Conservation (phyloP, 2,797 vertebrate genomes). For the Molossus alvarezi region DNA sequence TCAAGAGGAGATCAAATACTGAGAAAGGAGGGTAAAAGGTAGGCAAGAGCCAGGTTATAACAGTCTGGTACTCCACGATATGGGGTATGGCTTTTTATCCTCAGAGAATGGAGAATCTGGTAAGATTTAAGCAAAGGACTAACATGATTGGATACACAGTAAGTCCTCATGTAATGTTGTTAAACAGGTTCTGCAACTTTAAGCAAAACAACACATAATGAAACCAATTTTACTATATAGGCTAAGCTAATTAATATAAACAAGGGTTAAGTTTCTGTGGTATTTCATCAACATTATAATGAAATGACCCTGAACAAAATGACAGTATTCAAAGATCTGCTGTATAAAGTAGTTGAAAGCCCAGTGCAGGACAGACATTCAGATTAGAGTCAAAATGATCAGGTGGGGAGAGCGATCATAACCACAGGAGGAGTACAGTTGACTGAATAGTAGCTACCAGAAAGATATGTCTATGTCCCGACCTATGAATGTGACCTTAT, state of each 20-base stretch:
- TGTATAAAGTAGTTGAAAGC: neutral
- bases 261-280: neutral
- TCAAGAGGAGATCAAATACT: neutral
- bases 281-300: neutral
- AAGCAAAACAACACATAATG: neutral
- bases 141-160: neutral
- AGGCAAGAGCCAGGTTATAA: neutral
- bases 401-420: rapidly evolving
- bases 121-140: neutral
- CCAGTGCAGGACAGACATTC: rapidly evolving
- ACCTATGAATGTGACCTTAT: neutral
- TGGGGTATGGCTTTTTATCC: neutral
- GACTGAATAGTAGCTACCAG: neutral
- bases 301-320: neutral
- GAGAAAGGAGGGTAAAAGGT: neutral
- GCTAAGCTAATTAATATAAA: neutral
- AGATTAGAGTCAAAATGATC: neutral
- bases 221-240: neutral
- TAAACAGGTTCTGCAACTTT: neutral
- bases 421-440: too few relatives aligned
- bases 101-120: neutral
- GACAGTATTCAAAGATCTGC: neutral
- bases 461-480: neutral
- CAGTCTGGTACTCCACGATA: neutral
- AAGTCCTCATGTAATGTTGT: neutral